Percentiles rank a stretch among this genome's conserved stretches.
These are phyloP conservation scores for Lepus europaeus DNA, from an alignment of 2,113 vertebrate genomes.

Conservation along the genomic window DNA sequence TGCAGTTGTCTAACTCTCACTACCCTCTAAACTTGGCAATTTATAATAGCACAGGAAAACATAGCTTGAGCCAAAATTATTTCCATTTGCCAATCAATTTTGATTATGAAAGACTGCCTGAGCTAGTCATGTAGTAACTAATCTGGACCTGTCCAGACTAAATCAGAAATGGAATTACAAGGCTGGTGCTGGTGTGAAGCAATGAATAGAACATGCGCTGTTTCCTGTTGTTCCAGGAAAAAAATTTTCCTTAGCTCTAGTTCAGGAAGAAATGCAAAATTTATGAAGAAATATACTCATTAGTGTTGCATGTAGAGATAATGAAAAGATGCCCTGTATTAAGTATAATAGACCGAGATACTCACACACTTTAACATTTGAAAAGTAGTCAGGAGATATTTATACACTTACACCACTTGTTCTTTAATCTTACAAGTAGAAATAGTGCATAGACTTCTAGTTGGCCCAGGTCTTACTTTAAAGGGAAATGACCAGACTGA, in stretches of 20 bases:
- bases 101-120: slow-evolving; percentile 64
- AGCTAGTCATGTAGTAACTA: slow-evolving; percentile 46
- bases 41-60: slow-evolving; percentile 44
- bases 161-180: slow-evolving; percentile 62
- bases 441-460: background rate
- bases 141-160: slow-evolving; percentile 68
- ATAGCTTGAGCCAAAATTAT: background rate
- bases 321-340: slow-evolving; percentile 6
- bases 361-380: background rate
- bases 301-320: slow-evolving; percentile 35
- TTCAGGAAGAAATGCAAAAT: slow-evolving; percentile 36
- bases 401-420: background rate
- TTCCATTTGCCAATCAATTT: slow-evolving; percentile 41
- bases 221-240: slow-evolving; percentile 54
- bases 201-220: slow-evolving; percentile 25
- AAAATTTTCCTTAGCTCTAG: slow-evolving; percentile 59
- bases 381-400: slow-evolving; percentile 19
- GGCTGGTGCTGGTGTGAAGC: background rate
- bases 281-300: slow-evolving; percentile 38
- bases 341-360: slow-evolving; percentile 4
- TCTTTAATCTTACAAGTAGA: slow-evolving; percentile 13
- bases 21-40: background rate
- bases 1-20: background rate
- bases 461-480: background rate
- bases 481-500: background rate